Evolutionary conservation across 2,888 invertebrate genomes (phyloP).

Genomic region (Baccha elongata): DNA sequence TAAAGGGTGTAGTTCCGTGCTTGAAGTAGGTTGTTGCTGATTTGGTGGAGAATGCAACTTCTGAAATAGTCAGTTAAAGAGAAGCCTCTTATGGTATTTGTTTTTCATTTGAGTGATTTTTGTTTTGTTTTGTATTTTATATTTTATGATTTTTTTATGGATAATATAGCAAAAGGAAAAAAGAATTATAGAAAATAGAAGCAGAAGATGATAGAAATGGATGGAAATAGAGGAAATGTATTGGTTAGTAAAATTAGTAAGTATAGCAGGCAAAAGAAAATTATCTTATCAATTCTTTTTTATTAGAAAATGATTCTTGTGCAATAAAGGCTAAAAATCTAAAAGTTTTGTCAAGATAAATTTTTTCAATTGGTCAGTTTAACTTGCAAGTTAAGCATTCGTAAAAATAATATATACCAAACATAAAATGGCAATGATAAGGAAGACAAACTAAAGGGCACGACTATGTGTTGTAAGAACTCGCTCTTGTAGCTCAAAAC

Average conservation of each 20-base stretch:
- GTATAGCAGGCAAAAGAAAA: neutral
- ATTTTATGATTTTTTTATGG: constrained; percentile 52
- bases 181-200: neutral
- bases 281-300: too few species aligned
- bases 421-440: too few species aligned
- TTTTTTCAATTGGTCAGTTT: too few species aligned
- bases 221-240: neutral
- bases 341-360: too few species aligned
- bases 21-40: constrained; percentile 77
- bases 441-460: too few species aligned
- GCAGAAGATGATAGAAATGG: neutral
- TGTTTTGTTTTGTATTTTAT: constrained; percentile 26
- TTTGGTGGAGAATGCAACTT: constrained; percentile 81
- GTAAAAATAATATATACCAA: too few species aligned
- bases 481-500: too few species aligned
- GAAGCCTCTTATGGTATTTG: constrained; percentile 77
- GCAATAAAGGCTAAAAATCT: too few species aligned
- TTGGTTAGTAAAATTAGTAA: neutral
- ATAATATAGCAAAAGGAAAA: neutral
- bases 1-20: constrained; percentile 74
- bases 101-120: constrained; percentile 51
- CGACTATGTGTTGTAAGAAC: too few species aligned
- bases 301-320: too few species aligned
- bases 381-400: too few species aligned
- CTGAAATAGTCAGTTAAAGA: constrained; percentile 80